Base-by-base conservation (phyloP, 2,888 invertebrate genomes). In the Thymelicus sylvestris region DNA sequence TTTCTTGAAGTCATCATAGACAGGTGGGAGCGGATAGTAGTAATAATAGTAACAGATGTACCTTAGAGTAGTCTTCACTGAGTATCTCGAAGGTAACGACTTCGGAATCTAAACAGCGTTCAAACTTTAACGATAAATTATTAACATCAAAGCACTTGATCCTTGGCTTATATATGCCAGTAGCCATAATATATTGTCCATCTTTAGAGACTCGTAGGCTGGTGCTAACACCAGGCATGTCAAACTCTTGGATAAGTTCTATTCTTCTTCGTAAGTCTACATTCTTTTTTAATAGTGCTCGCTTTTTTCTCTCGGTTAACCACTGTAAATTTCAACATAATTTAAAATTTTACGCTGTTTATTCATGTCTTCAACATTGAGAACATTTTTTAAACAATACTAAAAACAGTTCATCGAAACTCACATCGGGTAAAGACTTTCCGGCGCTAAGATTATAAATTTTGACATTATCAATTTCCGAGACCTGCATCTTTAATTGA, bases 161-260 rank as follows among this genome's bases (percentile, higher is more conserved):
- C 81, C 98, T 95, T 0, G 99, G 99, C 85, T 99, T 99, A 86
- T 99, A 99, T 74, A 97, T 97, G 63, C 99, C 99, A 48, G 99
- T 97, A 1, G 97, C 97, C 84, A 99, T 94, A 74, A 99, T 96
- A 84, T 97, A 99, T 76, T 99, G 97, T 19, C 98, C 97, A 94
- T 99, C 99, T 78, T 95, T 96, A 8, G 99, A 97, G 75, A 98
- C 95, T 81, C 96, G 95, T 38, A 99, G 95, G 66, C 96, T 96
- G 19, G 96, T 97, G 83, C 98, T 98, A 0, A 99, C 95, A 64
- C 96, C 98, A 39, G 99, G 99, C 99, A 99, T 99, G 79, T 99
- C 98, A 95, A 99, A 99, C 85, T 99, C 99, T 91, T 99, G 99
- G 77, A 99, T 98, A 57, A 99, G 95, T 90, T 99, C 98, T 79